Percentiles rank a stretch among this genome's conserved stretches.
phyloP scores from a whole-genome alignment of 2,888 invertebrate species.

The Drosophila putrida region DNA sequence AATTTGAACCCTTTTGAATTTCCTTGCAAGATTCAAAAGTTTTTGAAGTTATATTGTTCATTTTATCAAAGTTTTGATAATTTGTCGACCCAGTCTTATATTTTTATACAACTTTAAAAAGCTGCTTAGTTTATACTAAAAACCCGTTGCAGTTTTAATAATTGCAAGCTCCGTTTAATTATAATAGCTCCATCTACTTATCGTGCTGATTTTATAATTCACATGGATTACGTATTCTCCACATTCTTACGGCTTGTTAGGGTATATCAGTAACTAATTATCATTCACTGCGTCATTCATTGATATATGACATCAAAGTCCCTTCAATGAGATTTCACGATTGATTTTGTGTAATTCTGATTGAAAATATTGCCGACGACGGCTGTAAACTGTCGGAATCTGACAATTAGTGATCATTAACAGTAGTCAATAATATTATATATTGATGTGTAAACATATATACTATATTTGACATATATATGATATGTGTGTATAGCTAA shows the following conservation, averaged over 20 bases:
- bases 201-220: neutral
- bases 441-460: slow-evolving; percentile 5
- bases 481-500: neutral
- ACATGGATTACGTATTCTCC: neutral
- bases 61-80: too few relatives aligned
- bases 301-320: slow-evolving; percentile 5
- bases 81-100: too few relatives aligned
- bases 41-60: too few relatives aligned
- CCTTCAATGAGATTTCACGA: neutral
- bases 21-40: too few relatives aligned
- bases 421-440: neutral
- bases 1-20: too few relatives aligned
- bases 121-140: neutral
- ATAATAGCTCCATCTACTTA: neutral
- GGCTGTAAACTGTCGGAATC: slow-evolving; percentile 10
- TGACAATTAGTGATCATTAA: slow-evolving; percentile 34
- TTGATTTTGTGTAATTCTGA: neutral
- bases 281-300: slow-evolving; percentile 10
- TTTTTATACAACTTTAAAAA: too few relatives aligned
- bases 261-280: neutral
- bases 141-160: too few relatives aligned
- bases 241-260: neutral
- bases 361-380: slow-evolving; percentile 11
- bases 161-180: neutral
- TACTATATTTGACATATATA: neutral